These are phyloP conservation scores for Tretioscincus oriximinensis DNA, from an alignment of 2,113 vertebrate species.

Conservation along the genomic window DNA sequence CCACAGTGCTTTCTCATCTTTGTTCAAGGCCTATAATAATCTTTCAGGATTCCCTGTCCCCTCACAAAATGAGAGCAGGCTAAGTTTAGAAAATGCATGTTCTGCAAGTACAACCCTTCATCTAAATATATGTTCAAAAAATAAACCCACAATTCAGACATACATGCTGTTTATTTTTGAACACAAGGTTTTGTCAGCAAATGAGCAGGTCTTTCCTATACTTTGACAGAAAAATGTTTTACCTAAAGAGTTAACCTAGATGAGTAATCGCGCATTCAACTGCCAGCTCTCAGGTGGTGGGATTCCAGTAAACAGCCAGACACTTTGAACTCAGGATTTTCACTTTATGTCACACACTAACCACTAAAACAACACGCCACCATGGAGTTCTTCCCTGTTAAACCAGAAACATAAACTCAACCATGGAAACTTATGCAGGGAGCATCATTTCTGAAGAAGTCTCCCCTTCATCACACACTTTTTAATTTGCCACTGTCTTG, in stretches of 20 bases:
- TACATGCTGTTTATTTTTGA: constrained; percentile 57
- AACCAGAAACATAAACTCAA: constrained; percentile 59
- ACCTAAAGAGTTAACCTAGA: constrained; percentile 64
- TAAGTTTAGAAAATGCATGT: neutral
- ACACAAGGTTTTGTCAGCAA: constrained; percentile 59
- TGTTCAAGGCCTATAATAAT: neutral
- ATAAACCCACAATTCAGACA: constrained; percentile 51
- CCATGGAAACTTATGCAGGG: constrained; percentile 62
- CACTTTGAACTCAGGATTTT: constrained; percentile 73
- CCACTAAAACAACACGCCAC: constrained; percentile 70
- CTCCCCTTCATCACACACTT: constrained; percentile 4
- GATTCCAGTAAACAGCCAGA: constrained; percentile 70
- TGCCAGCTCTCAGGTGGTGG: constrained; percentile 70
- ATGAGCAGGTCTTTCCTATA: constrained; percentile 42
- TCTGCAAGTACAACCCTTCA: constrained; percentile 31
- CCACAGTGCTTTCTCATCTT: neutral
- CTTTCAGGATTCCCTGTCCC: constrained; percentile 14
- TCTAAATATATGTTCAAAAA: constrained; percentile 49
- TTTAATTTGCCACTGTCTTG: neutral
- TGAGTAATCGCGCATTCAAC: constrained; percentile 61
- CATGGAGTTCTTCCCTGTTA: constrained; percentile 57
- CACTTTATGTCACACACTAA: constrained; percentile 71
- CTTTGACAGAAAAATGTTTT: constrained; percentile 64
- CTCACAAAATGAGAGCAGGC: constrained; percentile 12
- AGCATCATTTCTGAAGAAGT: constrained; percentile 50